phyloP scores from a whole-genome alignment of 2,797 vertebrate genomes.

The Cryptoprocta ferox region DNA sequence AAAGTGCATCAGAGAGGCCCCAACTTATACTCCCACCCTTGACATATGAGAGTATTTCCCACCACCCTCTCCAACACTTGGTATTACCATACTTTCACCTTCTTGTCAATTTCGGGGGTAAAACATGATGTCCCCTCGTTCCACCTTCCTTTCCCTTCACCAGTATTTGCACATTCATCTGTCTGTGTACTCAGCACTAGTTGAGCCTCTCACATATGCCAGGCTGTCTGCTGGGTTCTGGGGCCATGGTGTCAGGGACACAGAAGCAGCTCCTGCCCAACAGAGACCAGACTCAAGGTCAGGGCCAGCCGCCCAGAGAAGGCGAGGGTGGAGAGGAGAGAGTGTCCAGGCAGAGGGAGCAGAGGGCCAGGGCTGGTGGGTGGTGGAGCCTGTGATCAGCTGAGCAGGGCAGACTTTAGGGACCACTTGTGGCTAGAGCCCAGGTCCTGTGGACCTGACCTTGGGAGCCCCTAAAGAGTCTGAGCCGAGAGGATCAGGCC shows the following conservation, averaged over 20 bases:
- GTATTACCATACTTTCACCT: background rate
- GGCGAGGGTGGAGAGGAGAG: background rate
- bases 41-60: background rate
- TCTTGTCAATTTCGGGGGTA: background rate
- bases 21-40: no score
- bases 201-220: background rate
- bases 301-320: background rate
- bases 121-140: background rate
- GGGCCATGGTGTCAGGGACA: background rate
- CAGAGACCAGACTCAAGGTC: background rate
- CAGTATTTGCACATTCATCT: background rate
- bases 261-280: background rate
- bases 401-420: background rate
- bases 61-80: background rate
- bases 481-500: background rate
- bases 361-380: background rate
- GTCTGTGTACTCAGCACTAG: fast-evolving
- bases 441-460: background rate
- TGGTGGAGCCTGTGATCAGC: background rate
- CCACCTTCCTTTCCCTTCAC: background rate
- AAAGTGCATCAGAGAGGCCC: background rate
- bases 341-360: background rate
- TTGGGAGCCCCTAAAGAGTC: fast-evolving
- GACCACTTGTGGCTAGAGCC: background rate
- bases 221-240: background rate